Conservation (phyloP, 2,888 invertebrate species). For the Plagiodera versicolora region DNA sequence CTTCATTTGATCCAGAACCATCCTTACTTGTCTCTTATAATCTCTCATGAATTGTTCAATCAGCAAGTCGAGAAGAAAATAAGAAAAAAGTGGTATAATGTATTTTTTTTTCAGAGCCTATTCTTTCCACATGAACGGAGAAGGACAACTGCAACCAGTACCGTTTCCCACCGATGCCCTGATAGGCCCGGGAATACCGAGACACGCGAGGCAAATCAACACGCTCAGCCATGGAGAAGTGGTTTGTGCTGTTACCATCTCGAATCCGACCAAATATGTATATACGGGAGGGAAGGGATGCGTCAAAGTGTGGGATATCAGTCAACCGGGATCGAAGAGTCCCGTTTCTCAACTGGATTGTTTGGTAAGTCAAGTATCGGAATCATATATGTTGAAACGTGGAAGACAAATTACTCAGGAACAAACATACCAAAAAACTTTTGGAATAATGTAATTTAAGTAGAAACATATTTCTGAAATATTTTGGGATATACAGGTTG, state of each 20-base stretch:
- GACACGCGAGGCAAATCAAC: conserved; percentile 89
- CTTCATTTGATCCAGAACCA: too few species aligned
- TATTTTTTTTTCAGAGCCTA: conserved; percentile 73
- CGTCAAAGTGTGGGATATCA: conserved; percentile 97
- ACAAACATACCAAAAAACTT: too few species aligned
- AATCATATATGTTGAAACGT: too few species aligned
- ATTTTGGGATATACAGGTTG: too few species aligned
- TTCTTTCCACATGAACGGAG: conserved; percentile 90
- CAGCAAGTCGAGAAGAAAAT: too few species aligned
- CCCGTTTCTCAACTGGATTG: conserved; percentile 92
- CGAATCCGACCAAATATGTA: conserved; percentile 88
- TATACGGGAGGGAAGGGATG: conserved; percentile 97
- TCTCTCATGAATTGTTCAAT: too few species aligned
- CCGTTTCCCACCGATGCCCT: conserved; percentile 94
- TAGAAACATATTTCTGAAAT: too few species aligned
- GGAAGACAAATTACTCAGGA: too few species aligned
- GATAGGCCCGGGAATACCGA: conserved; percentile 89
- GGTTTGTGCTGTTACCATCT: conserved; percentile 95
- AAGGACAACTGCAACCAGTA: conserved; percentile 88
- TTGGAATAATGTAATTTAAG: too few species aligned
- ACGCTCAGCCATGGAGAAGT: conserved; percentile 95
- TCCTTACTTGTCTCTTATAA: too few species aligned
- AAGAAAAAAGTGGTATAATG: conserved; percentile 17
- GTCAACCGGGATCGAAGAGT: conserved; percentile 81
- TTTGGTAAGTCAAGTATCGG: conserved; percentile 71